A percentile compares a stretch with the other conserved stretches of the same genome.
Evolutionary conservation across 2,797 vertebrate genomes (phyloP).

Genomic region (Labroides dimidiatus): DNA sequence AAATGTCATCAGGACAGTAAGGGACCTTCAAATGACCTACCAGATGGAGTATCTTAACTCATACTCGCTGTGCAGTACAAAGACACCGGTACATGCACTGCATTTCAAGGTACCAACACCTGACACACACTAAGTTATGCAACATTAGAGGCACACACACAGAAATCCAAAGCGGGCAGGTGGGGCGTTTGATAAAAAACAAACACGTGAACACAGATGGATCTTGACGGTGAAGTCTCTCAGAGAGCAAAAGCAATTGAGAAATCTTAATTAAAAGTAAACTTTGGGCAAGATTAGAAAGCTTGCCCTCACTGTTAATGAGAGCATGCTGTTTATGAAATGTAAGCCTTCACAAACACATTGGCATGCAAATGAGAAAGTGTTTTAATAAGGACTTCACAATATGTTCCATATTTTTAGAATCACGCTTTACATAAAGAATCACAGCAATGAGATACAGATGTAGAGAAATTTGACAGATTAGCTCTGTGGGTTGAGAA

Average conservation of each 20-base stretch:
- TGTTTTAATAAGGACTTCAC: constrained; percentile 57
- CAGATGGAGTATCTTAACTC: constrained; percentile 29
- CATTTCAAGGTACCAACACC: constrained; percentile 7
- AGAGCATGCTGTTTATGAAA: constrained; percentile 71
- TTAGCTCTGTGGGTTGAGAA: constrained; percentile 3
- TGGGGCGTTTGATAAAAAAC: constrained; percentile 66
- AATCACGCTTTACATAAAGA: constrained; percentile 25
- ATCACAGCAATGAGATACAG: neutral
- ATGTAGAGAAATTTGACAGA: constrained; percentile 21
- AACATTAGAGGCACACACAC: constrained; percentile 11
- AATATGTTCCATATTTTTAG: constrained; percentile 51
- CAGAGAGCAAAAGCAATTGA: constrained; percentile 61
- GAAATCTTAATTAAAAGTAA: constrained; percentile 82
- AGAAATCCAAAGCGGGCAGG: constrained; percentile 49
- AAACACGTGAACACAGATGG: constrained; percentile 69
- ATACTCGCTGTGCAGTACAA: neutral
- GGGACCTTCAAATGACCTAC: constrained; percentile 34
- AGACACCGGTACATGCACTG: neutral
- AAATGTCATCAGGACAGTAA: constrained; percentile 39
- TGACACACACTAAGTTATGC: constrained; percentile 12
- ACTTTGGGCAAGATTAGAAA: constrained; percentile 76
- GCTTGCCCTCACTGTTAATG: constrained; percentile 68
- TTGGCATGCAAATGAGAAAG: constrained; percentile 63
- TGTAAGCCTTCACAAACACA: constrained; percentile 66
- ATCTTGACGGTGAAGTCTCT: constrained; percentile 55